Evolutionary conservation across 2,113 vertebrate genomes (phyloP).

Genomic region (Phalacrocorax pelagicus): DNA sequence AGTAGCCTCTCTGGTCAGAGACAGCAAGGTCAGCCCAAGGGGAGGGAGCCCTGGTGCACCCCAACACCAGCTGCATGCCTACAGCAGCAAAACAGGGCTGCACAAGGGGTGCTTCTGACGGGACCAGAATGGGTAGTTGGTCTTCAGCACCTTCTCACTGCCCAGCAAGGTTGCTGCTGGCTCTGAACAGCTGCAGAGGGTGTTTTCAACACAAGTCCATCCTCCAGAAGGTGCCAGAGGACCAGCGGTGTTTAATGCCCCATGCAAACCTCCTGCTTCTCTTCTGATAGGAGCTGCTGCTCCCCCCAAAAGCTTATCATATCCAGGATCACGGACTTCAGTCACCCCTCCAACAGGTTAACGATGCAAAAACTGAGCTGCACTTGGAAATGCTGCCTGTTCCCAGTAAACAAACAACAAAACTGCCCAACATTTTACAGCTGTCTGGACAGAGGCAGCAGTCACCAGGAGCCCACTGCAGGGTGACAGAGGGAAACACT

Average conservation of each 20-base stretch:
- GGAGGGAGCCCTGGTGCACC: background rate
- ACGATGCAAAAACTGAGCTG: background rate
- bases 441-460: background rate
- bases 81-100: background rate
- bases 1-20: background rate
- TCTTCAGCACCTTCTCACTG: background rate
- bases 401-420: background rate
- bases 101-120: background rate
- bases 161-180: background rate
- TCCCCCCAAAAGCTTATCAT: background rate
- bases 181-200: background rate
- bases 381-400: background rate
- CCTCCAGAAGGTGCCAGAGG: background rate
- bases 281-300: background rate
- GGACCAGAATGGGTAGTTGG: background rate
- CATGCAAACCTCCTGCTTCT: background rate
- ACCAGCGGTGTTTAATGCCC: background rate
- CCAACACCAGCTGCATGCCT: background rate
- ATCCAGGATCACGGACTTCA: background rate
- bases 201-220: background rate
- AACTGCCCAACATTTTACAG: background rate
- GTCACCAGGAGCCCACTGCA: accelerated
- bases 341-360: background rate
- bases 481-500: background rate
- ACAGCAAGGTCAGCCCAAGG: background rate